Base-by-base conservation (phyloP, 2,113 vertebrate genomes). In the Orcinus orca region DNA sequence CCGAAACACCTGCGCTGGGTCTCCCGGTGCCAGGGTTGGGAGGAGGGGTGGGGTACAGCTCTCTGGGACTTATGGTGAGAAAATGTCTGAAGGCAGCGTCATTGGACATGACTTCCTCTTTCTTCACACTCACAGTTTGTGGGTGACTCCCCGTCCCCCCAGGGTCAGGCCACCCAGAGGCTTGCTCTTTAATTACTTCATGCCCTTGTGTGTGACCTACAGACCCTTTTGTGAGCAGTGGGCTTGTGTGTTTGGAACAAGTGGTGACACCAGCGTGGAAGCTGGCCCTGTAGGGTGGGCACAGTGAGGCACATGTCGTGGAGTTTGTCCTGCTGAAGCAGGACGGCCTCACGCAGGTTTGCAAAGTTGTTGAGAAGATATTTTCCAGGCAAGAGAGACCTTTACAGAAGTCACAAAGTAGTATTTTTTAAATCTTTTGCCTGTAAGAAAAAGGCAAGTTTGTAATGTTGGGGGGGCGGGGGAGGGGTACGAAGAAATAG, bases 1-100 rank as follows among this genome's bases (percentile, higher is more conserved):
- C 15, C 0, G 6, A 3, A 29, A 29, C 21, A 0, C 15, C 18
- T 5, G 13, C 3, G 17, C 70, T n/a, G 13, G 33, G 41, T 50
- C 29, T 90, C 47, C n/a, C 3, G 0, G 7, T 18, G 50, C 20
- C 11, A 15, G 1, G 31, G 38, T 14, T 5, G 2, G 53, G 23
- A 10, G 65, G 11, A 41, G 18, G 31, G 53, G 4, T 23, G 36
- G 29, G 4, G 23, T 25, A 25, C 21, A 10, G 38, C 20, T 25
- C 6, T 14, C 53, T 21, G 29, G 53, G 31, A 5, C n/a, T 73
- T 15, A 31, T 0, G 14, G 29, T 33, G 29, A 81, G 63, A 70
- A 81, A 13, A 44, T 3, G 33, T 25, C 55, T 26, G 47, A 13
- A 7, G 33, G 26, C 20, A 3, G 18, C 25, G 63, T 33, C 14